Evolutionary conservation across 2,888 invertebrate species (phyloP).

Genomic region (Arge pagana): DNA sequence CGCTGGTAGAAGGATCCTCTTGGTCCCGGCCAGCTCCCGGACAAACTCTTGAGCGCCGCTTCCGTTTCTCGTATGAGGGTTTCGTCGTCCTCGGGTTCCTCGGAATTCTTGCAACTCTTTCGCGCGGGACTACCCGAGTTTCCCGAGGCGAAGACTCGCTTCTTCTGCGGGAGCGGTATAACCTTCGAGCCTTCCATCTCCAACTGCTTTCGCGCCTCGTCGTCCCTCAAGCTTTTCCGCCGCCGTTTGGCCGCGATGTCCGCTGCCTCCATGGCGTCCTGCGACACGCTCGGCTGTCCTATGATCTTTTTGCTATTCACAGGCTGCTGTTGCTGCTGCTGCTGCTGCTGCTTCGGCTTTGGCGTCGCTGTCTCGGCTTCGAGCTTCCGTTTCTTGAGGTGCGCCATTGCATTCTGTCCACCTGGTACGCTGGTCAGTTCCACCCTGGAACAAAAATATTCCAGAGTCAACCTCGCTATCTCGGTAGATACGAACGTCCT

Average conservation of each 20-base stretch:
- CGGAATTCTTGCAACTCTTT: slow-evolving; percentile 53
- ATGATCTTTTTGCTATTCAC: slow-evolving; percentile 25
- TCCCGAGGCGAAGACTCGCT: slow-evolving; percentile 59
- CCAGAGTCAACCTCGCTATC: slow-evolving; percentile 45
- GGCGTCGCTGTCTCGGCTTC: slow-evolving; percentile 61
- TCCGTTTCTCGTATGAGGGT: slow-evolving; percentile 86
- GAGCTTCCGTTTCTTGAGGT: slow-evolving; percentile 73
- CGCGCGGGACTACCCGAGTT: slow-evolving; percentile 59
- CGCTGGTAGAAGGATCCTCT: slow-evolving; percentile 67
- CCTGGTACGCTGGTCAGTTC: slow-evolving; percentile 61
- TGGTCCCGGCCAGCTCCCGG: slow-evolving; percentile 82
- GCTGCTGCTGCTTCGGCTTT: slow-evolving; percentile 47
- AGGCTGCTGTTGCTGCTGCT: slow-evolving; percentile 32
- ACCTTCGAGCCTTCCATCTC: slow-evolving; percentile 53
- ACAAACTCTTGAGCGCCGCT: slow-evolving; percentile 83
- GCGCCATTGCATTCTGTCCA: slow-evolving; percentile 65
- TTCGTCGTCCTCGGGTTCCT: slow-evolving; percentile 73
- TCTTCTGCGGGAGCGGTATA: slow-evolving; percentile 65
- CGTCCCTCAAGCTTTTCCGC: slow-evolving; percentile 58
- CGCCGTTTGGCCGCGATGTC: slow-evolving; percentile 60
- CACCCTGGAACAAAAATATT: slow-evolving; percentile 59
- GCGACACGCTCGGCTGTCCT: slow-evolving; percentile 47
- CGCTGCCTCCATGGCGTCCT: slow-evolving; percentile 58
- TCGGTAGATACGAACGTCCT: no score
- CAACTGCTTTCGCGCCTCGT: slow-evolving; percentile 47